phyloP scores from a whole-genome alignment of 2,797 vertebrate species.

The Pampus argenteus region DNA sequence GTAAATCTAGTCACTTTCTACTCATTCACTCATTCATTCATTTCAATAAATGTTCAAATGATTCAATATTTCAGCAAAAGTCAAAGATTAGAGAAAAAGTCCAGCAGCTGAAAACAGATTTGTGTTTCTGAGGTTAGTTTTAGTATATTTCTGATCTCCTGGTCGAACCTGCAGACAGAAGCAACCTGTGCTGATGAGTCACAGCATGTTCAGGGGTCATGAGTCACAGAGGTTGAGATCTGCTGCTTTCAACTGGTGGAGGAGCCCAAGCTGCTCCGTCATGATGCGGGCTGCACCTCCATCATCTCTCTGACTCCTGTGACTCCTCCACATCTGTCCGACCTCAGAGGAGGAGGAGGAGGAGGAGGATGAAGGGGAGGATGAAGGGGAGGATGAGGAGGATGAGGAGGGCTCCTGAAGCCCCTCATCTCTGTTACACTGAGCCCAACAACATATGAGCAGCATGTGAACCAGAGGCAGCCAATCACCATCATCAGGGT shows the following conservation, averaged over 20 bases:
- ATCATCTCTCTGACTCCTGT: not conserved
- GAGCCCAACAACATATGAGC: constrained; percentile 23
- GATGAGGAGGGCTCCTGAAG: constrained; percentile 3
- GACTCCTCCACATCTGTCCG: constrained; percentile 24
- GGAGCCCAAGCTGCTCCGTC: not conserved
- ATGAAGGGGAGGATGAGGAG: constrained; percentile 25
- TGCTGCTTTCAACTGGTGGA: not conserved
- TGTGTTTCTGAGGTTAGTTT: no score
- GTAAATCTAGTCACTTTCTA: no score
- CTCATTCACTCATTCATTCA: no score
- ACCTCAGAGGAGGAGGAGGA: constrained; percentile 7
- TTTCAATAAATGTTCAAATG: no score
- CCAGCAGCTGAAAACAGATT: no score
- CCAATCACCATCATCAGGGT: not conserved
- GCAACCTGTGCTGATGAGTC: constrained; percentile 32
- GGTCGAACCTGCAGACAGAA: constrained; percentile 12
- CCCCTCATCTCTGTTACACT: constrained; percentile 4
- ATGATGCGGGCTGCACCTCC: not conserved
- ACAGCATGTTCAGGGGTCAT: constrained; percentile 12
- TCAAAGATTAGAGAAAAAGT: no score
- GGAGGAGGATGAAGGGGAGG: not conserved
- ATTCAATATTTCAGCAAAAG: no score
- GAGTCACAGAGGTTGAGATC: not conserved
- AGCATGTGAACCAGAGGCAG: constrained; percentile 4
- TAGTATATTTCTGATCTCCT: no score